These are phyloP conservation scores for Chaenogobius annularis DNA, from an alignment of 2,113 vertebrate genomes.

Conservation along the genomic window DNA sequence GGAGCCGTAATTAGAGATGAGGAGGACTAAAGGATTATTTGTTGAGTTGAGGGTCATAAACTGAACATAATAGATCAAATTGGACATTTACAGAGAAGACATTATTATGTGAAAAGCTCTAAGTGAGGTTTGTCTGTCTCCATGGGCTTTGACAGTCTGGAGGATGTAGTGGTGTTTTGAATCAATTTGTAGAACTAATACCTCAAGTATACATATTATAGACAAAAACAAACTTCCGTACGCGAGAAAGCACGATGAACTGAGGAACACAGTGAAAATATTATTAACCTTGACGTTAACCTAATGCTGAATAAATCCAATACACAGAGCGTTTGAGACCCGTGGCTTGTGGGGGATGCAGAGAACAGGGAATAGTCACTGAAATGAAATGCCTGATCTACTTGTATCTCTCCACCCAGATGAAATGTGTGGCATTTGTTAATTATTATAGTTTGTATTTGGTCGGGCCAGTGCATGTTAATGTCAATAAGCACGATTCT, in stretches of 20 bases:
- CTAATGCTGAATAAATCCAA: neutral
- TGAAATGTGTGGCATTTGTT: too few species aligned
- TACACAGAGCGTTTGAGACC: neutral
- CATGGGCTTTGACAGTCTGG: neutral
- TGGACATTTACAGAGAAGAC: neutral
- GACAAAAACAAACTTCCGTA: too few species aligned
- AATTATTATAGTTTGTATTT: too few species aligned
- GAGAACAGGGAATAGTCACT: too few species aligned
- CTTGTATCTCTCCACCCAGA: too few species aligned
- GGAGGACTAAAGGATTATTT: neutral
- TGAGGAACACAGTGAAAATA: too few species aligned
- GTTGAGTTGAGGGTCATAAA: neutral
- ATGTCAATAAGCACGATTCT: too few species aligned
- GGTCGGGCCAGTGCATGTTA: too few species aligned
- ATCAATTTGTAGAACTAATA: neutral
- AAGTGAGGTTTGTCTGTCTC: neutral
- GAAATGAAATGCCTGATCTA: too few species aligned
- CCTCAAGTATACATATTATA: neutral
- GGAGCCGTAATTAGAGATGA: neutral
- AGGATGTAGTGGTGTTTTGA: neutral
- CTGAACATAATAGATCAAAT: neutral
- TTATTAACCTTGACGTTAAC: too few species aligned
- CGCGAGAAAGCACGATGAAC: too few species aligned
- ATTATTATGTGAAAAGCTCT: neutral
- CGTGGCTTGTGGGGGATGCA: too few species aligned